Conservation (phyloP, 2,888 invertebrate species). For the Lomographa bimaculata region DNA sequence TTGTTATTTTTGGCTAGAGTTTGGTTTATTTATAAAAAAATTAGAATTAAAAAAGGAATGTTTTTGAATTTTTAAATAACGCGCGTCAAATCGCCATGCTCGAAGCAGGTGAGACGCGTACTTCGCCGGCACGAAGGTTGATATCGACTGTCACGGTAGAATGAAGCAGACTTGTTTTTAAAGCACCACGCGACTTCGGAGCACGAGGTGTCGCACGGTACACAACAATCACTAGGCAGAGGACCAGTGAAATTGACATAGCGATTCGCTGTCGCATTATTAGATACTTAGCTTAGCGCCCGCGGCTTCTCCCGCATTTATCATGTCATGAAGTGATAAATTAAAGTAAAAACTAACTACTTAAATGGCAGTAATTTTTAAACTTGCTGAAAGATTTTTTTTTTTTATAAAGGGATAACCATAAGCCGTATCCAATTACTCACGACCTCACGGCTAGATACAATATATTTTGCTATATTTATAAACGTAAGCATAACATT, state of each 20-base stretch:
- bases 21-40: slow-evolving; percentile 2
- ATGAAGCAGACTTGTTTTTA: slow-evolving; percentile 68
- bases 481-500: too few species aligned
- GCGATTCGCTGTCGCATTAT: slow-evolving; percentile 25
- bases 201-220: slow-evolving; percentile 32
- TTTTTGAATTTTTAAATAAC: slow-evolving; percentile 40
- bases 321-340: too few species aligned
- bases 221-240: slow-evolving; percentile 20
- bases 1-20: slow-evolving; percentile 7
- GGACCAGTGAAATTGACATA: slow-evolving; percentile 57
- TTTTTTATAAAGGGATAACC: too few species aligned
- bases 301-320: too few species aligned
- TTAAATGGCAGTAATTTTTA: too few species aligned
- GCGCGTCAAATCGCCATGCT: slow-evolving; percentile 62
- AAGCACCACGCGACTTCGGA: slow-evolving; percentile 56
- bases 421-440: too few species aligned
- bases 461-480: too few species aligned
- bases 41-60: too few species aligned
- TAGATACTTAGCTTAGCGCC: slow-evolving; percentile 5
- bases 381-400: too few species aligned
- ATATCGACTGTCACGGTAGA: slow-evolving; percentile 68
- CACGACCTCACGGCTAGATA: too few species aligned
- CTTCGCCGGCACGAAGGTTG: slow-evolving; percentile 58
- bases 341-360: too few species aligned
- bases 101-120: slow-evolving; percentile 48